These are phyloP conservation scores for Pogonomyrmex barbatus DNA, from an alignment of 1,140 invertebrate species.

Conservation along the genomic window DNA sequence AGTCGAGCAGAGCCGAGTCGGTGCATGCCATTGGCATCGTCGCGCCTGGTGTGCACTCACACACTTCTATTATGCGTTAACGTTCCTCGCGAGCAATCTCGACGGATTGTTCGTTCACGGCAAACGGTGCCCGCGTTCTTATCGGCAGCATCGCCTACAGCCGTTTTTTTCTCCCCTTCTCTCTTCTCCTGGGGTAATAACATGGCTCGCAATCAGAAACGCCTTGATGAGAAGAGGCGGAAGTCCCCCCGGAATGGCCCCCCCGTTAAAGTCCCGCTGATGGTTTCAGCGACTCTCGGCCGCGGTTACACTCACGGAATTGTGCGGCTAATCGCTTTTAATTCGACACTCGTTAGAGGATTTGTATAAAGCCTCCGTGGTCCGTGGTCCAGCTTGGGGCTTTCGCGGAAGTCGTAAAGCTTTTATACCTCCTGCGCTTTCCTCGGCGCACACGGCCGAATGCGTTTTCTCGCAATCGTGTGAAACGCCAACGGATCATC, in stretches of 20 bases:
- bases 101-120: neutral
- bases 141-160: slow-evolving; percentile 44
- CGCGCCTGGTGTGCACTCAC: neutral
- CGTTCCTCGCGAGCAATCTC: slow-evolving; percentile 53
- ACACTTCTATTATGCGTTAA: slow-evolving; percentile 39
- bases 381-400: neutral
- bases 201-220: slow-evolving; percentile 49
- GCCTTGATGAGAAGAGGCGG: slow-evolving; percentile 64
- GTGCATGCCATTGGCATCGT: slow-evolving; percentile 13
- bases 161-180: neutral
- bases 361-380: slow-evolving; percentile 46
- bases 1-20: slow-evolving; percentile 19
- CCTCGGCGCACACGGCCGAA: slow-evolving; percentile 9
- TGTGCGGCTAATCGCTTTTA: slow-evolving; percentile 56
- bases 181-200: slow-evolving; percentile 51
- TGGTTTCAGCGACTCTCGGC: slow-evolving; percentile 1
- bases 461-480: slow-evolving; percentile 14
- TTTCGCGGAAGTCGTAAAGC: slow-evolving; percentile 69
- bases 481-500: slow-evolving; percentile 9
- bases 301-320: slow-evolving; percentile 33
- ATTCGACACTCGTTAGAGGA: slow-evolving; percentile 60
- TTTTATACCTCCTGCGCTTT: slow-evolving; percentile 50
- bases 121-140: slow-evolving; percentile 44
- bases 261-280: slow-evolving; percentile 51
- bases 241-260: slow-evolving; percentile 49